Evolutionary conservation across 37 sponge, comb jelly and placozoan genomes (phyloP), one percentile per base, ranked within the genome.

Genomic region (Spongilla lacustris): DNA sequence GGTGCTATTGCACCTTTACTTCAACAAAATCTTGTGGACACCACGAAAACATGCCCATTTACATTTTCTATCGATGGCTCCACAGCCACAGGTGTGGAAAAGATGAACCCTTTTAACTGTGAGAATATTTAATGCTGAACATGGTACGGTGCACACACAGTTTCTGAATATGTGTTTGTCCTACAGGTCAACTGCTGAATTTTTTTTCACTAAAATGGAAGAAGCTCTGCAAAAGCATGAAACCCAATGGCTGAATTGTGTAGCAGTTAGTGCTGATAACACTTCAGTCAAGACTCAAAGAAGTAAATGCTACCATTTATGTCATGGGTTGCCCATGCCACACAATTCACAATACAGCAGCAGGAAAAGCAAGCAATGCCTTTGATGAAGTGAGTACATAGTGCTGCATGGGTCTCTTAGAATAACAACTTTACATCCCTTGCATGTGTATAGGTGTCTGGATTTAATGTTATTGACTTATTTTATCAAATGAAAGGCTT

Each of bases 241-340:
- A 32, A 79, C 79, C 49, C 87, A 80, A 34, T 85, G 80, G 80
- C 30, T 1, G n/a, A 79, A 85, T 31, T 80, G 87, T 66, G 41
- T 86, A 29, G 68, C 33, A 30, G n/a, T 86, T 23, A 30, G 33
- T 50, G 87, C 71, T 70, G 87, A 86, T 58, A 86, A 86, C 77
- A 68, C 87, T 22, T 86, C 75, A 2, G 87, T 79, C 17, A 86
- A 86, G 24, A 8, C 80, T 24, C 26, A 79, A 86, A 25, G 19
- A 49, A 49, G 41, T 38, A 5, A 80, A 81, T 74, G 81, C 88
- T 29, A 13, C 38, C 58, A 68, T 87, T 21, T 87, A 87, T 34
- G 75, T 87, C 21, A 81, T 80, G 74, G 87, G 87, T 25, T 86
- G 87, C 71, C 81, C 80, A 58, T 87, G 81, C 76, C 88, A 87